A percentile compares a stretch with the other conserved stretches of the same genome.
These are phyloP conservation scores for Sapayoa aenigma DNA, from an alignment of 2,113 vertebrate species.

Conservation along the genomic window DNA sequence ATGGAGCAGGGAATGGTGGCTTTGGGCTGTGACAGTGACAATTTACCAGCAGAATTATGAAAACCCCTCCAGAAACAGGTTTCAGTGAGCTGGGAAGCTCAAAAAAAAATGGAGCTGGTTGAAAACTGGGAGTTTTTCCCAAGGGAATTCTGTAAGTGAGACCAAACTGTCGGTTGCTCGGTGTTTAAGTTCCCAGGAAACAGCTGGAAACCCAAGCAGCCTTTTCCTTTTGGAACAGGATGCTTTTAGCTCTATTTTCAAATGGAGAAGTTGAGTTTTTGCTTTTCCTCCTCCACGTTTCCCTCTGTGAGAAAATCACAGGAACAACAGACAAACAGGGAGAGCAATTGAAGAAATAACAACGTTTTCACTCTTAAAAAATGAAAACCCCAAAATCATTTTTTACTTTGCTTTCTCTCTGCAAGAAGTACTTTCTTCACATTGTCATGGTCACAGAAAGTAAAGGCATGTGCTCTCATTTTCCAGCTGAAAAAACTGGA, in stretches of 20 bases:
- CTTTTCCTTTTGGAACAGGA: background rate
- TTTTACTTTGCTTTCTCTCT: background rate
- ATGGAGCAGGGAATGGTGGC: background rate
- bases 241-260: background rate
- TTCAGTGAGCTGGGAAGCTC: background rate
- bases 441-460: background rate
- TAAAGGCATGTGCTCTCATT: background rate
- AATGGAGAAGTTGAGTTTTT: background rate
- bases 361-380: background rate
- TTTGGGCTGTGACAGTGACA: background rate
- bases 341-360: background rate
- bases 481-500: background rate
- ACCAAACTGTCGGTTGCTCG: background rate
- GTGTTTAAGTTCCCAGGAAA: slow-evolving; percentile 3
- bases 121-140: slow-evolving; percentile 1
- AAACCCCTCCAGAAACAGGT: background rate
- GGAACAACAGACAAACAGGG: background rate
- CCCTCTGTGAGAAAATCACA: background rate
- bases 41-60: background rate
- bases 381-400: too few species aligned
- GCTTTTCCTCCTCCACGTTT: background rate
- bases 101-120: background rate
- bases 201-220: background rate
- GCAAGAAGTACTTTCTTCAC: background rate
- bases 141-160: slow-evolving; percentile 12